Evolutionary conservation across 2,888 invertebrate genomes (phyloP).

Genomic region (Zygaena filipendulae): DNA sequence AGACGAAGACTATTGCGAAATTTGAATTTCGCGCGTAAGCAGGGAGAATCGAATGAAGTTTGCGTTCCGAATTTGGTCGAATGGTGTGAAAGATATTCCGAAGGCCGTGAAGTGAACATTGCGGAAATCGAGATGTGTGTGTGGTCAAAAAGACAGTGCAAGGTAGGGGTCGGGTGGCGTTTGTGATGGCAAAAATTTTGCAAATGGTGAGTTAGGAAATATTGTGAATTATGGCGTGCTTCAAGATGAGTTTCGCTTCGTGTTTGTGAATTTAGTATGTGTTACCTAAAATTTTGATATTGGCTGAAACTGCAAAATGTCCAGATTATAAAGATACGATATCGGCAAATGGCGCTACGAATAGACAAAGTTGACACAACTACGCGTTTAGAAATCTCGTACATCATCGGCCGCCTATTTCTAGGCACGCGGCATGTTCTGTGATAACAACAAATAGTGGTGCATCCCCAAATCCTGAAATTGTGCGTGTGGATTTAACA

Average conservation of each 20-base stretch:
- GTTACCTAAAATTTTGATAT: conserved; percentile 47
- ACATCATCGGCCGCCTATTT: conserved; percentile 46
- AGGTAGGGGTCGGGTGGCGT: conserved; percentile 82
- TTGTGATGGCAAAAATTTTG: conserved; percentile 83
- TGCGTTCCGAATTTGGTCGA: conserved; percentile 70
- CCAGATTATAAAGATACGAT: conserved; percentile 58
- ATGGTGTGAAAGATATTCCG: conserved; percentile 74
- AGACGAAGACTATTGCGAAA: conserved; percentile 25
- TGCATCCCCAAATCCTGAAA: conserved; percentile 54
- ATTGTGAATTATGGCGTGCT: conserved; percentile 43
- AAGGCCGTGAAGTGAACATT: conserved; percentile 73
- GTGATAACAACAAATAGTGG: conserved; percentile 55
- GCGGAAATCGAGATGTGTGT: conserved; percentile 68
- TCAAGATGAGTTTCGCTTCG: conserved; percentile 39
- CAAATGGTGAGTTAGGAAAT: conserved; percentile 78
- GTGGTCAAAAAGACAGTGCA: conserved; percentile 76
- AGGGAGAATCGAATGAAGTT: conserved; percentile 61
- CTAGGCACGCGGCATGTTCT: conserved; percentile 50
- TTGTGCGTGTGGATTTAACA: conserved; percentile 55
- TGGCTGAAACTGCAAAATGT: conserved; percentile 52
- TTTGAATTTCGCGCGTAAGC: conserved; percentile 56
- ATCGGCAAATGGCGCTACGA: conserved; percentile 69
- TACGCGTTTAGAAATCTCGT: conserved; percentile 64
- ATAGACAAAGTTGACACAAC: conserved; percentile 67
- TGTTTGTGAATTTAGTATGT: conserved; percentile 53